Conservation (phyloP, 2,113 vertebrate genomes). For the Rhea americana region DNA sequence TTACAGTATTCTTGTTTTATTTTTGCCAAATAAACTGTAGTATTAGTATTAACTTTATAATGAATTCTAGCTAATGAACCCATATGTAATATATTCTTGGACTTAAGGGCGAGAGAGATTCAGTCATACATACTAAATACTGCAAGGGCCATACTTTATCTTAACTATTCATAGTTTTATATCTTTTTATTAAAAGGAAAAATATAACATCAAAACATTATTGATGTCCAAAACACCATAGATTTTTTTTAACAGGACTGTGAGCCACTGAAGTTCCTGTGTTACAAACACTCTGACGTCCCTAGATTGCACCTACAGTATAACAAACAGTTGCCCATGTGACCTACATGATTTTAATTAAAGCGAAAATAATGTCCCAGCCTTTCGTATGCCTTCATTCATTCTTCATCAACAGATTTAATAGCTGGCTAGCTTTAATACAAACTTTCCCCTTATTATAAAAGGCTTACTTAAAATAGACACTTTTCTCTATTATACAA, state of each 20-base stretch:
- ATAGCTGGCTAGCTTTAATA: not conserved
- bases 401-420: not conserved
- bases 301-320: not conserved
- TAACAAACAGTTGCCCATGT: not conserved
- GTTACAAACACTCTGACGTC: not conserved
- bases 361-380: not conserved
- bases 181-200: not conserved
- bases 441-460: not conserved
- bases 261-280: not conserved
- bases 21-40: not conserved
- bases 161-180: not conserved
- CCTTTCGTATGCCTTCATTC: not conserved
- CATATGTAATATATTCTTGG: not conserved
- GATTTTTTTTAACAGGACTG: not conserved
- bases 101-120: not conserved
- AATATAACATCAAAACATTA: not conserved
- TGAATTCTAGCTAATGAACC: not conserved
- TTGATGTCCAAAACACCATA: not conserved
- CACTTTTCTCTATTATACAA: not conserved
- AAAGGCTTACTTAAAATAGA: not conserved
- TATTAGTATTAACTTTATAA: not conserved
- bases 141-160: not conserved
- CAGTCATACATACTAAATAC: not conserved
- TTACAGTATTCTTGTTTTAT: not conserved
- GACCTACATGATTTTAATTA: not conserved